phyloP scores from a whole-genome alignment of 1,140 invertebrate genomes.

The Paraescarpia echinospica region DNA sequence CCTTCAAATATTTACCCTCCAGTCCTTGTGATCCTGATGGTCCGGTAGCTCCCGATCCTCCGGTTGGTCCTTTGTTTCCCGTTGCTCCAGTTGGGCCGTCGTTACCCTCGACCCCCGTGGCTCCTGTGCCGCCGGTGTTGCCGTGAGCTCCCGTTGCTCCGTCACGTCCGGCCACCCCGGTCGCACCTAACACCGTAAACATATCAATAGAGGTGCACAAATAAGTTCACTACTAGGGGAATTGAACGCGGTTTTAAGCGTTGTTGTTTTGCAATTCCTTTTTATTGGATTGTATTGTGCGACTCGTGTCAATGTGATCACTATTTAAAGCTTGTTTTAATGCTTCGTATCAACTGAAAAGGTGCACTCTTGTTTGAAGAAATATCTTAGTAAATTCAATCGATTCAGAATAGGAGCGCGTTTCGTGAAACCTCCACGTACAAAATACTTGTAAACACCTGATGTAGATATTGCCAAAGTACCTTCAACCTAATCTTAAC shows the following conservation, averaged over 20 bases:
- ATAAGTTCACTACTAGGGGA: no score
- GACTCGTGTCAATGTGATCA: no score
- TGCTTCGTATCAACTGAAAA: not conserved
- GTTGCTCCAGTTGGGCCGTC: slow-evolving; percentile 22
- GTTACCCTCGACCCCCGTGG: not conserved
- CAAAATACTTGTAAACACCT: no score
- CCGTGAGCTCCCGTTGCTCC: not conserved
- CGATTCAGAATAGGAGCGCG: no score
- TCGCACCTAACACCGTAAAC: not conserved
- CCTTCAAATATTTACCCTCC: no score
- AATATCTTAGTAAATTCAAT: not conserved
- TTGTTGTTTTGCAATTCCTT: no score
- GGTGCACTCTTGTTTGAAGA: not conserved
- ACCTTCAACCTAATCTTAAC: no score
- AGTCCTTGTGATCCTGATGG: slow-evolving; percentile 24
- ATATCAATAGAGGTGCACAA: no score
- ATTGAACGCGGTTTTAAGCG: no score
- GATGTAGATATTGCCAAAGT: no score
- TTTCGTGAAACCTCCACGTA: no score
- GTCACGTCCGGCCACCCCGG: not conserved
- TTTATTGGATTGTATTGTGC: no score
- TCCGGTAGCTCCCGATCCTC: slow-evolving; percentile 20
- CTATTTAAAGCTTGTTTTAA: not conserved
- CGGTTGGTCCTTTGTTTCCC: slow-evolving; percentile 27
- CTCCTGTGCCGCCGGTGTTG: slow-evolving; percentile 17